Evolutionary conservation across 2,797 vertebrate species (phyloP).

Genomic region (Tangara arthus): DNA sequence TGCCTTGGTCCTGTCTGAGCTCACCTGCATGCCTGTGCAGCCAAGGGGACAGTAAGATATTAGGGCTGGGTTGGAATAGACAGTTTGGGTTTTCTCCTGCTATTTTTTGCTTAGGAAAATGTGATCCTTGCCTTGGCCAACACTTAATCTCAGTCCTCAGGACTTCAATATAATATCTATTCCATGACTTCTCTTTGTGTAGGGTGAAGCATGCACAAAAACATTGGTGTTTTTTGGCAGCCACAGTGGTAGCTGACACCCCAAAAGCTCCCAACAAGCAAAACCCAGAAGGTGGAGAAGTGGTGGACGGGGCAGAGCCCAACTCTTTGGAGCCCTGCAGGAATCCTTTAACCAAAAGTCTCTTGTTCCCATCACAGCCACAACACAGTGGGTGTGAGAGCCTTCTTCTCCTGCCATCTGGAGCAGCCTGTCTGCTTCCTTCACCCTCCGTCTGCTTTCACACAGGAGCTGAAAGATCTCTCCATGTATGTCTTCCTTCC

Average conservation of each 20-base stretch:
- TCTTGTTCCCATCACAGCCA: slow-evolving; percentile 45
- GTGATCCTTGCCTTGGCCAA: not conserved
- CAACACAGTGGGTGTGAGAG: slow-evolving; percentile 63
- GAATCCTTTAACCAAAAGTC: slow-evolving; percentile 6
- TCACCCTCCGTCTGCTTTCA: slow-evolving; percentile 63
- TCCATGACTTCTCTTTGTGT: not conserved
- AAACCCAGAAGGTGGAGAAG: not conserved
- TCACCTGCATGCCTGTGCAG: not conserved
- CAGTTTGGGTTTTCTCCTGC: rapidly evolving
- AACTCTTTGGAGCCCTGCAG: not conserved
- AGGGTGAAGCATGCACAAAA: not conserved
- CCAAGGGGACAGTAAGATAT: not conserved
- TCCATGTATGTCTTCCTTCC: not conserved
- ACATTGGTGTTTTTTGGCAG: rapidly evolving
- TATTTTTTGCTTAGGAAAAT: not conserved
- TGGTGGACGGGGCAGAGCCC: not conserved
- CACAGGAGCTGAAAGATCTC: slow-evolving; percentile 1
- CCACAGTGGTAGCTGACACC: not conserved
- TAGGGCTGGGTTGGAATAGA: not conserved
- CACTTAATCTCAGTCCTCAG: not conserved
- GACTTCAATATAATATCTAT: rapidly evolving
- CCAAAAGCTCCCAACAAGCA: not conserved
- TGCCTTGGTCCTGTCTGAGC: not conserved
- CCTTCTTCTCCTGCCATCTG: slow-evolving; percentile 47
- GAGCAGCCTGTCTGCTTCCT: slow-evolving; percentile 63